Evolutionary conservation across 2,888 invertebrate species (phyloP).

Genomic region (Unio pictorum): DNA sequence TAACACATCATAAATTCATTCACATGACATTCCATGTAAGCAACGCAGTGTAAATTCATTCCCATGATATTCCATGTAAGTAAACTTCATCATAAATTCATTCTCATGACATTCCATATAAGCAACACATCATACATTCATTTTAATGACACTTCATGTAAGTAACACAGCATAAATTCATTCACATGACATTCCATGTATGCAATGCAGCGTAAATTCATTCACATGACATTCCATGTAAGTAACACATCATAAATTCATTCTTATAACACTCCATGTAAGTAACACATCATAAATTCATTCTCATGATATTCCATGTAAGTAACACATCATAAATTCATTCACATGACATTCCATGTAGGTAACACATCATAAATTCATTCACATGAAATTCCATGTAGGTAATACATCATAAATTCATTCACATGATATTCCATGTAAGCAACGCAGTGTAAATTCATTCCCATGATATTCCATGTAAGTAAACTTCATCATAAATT

Average conservation of each 20-base stretch:
- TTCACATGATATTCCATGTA: no score
- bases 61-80: no score
- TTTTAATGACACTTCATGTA: conserved; percentile 22
- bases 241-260: neutral
- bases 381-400: conserved; percentile 23
- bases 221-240: neutral
- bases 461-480: conserved; percentile 11
- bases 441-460: no score
- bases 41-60: no score
- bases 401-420: conserved; percentile 1
- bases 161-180: conserved; percentile 2
- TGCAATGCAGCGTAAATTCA: neutral
- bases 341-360: conserved; percentile 25
- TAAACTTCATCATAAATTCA: no score
- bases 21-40: no score
- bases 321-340: conserved; percentile 2
- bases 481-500: conserved; percentile 2
- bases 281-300: conserved; percentile 2
- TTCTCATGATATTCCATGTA: conserved; percentile 23
- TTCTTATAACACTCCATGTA: conserved; percentile 24
- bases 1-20: no score
- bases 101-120: conserved; percentile 12
- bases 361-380: conserved; percentile 1
- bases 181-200: conserved; percentile 23
- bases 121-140: conserved; percentile 1